Evolutionary conservation across 2,113 vertebrate species (phyloP).

Genomic region (Todiramphus saurophagus): DNA sequence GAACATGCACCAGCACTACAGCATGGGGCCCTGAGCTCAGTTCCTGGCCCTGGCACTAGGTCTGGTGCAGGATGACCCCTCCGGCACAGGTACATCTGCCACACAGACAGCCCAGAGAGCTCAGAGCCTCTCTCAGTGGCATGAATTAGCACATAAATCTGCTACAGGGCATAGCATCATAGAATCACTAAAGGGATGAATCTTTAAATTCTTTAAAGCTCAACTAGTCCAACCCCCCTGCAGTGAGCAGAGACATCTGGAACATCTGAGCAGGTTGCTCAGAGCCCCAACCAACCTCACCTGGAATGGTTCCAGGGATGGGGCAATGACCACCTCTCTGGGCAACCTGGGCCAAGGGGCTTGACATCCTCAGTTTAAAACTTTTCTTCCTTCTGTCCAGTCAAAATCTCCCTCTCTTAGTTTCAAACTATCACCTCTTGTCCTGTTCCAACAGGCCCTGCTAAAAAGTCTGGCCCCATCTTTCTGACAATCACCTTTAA

Average conservation of each 20-base stretch:
- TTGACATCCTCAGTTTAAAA: neutral
- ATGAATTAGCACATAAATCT: neutral
- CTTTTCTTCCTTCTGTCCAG: neutral
- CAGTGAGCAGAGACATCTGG: neutral
- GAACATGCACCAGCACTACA: rapidly evolving
- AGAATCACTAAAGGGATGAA: neutral
- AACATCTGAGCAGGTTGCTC: neutral
- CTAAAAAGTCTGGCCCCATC: neutral
- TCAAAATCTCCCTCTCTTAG: neutral
- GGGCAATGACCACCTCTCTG: neutral
- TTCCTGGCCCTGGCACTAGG: no score
- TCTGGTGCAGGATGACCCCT: no score
- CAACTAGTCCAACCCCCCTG: neutral
- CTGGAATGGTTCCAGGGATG: neutral
- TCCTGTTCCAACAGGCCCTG: neutral
- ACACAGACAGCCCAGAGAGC: neutral
- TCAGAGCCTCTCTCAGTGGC: neutral
- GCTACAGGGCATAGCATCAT: neutral
- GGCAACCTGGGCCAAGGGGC: neutral
- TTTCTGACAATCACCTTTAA: neutral
- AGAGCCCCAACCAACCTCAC: neutral
- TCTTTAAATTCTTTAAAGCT: neutral
- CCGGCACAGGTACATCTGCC: neutral
- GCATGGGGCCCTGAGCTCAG: neutral
- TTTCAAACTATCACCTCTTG: neutral